Base-by-base conservation (phyloP, 2,797 vertebrate species). In the Aratinga solstitialis region DNA sequence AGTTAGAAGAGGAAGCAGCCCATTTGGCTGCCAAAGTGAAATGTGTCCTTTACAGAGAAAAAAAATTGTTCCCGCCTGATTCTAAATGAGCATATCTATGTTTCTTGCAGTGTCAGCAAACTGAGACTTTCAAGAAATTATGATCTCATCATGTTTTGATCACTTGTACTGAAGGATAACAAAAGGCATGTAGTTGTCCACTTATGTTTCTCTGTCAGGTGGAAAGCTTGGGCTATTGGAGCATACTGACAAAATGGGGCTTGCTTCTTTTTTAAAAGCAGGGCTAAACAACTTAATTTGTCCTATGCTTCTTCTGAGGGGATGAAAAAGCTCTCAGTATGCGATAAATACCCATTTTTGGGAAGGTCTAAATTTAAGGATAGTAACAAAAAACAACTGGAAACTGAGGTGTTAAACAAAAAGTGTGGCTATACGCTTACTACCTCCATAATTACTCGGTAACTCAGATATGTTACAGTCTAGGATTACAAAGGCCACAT, bases 61-160 rank as follows among this genome's bases (percentile, higher is more conserved):
- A 71, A 80, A 8, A 32, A 13, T 29, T 6, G 42, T 65, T 75
- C 21, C 51, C 9, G 7, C 8, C 80, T 83, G 13, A 22, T 74
- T 22, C 18, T 53, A 50, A 87, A 77, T 22, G 10, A 85, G 30
- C 7, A 7, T 36, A 47, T 38, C 17, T 9, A 7, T 42, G 11
- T 50, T 74, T 74, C 20, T 69, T 84, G 32, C 32, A 13, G 9
- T 22, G 17, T 43, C 30, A 0, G 0, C 24, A 88, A 76, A 27
- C n/a, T 19, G 20, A 83, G 65, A 14, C 7, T 78, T 77, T 45
- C 8, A 42, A 54, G 10, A 10, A 75, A 34, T 56, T 0, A 0
- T 50, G 20, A 40, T 65, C 29, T 83, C 20, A 62, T 9, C 1
- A 42, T 8, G 4, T 72, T 86, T 78, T 36, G 26, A 32, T 78